Evolutionary conservation across 2,797 vertebrate species (phyloP).

Genomic region (Jordanella pulchra): DNA sequence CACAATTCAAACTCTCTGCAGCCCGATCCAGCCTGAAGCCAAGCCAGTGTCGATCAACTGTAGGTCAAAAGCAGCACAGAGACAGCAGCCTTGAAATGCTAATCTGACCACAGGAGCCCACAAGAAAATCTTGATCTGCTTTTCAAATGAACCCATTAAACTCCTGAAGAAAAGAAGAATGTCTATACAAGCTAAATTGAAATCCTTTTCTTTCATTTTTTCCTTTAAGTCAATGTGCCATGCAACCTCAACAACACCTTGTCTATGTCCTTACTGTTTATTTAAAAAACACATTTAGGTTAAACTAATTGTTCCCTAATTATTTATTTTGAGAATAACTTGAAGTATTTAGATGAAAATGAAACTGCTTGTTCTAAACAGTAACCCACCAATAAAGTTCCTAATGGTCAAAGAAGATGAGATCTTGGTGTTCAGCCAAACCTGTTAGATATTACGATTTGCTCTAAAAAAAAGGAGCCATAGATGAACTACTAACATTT

Average conservation of each 20-base stretch:
- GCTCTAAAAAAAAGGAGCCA: not conserved
- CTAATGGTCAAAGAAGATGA: no score
- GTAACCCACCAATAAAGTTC: no score
- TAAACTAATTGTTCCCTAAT: not conserved
- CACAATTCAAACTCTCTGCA: not conserved
- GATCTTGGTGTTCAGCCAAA: no score
- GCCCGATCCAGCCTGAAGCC: not conserved
- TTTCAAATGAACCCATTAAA: conserved; percentile 2
- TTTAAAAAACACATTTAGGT: not conserved
- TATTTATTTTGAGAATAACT: not conserved
- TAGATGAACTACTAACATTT: not conserved
- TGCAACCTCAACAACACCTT: not conserved
- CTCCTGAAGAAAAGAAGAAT: not conserved
- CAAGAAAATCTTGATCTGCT: conserved; percentile 6
- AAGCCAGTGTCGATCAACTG: not conserved
- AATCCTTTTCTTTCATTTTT: not conserved
- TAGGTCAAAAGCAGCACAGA: conserved; percentile 4
- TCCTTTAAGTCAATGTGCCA: not conserved
- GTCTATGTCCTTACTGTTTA: not conserved
- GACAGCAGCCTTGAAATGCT: conserved; percentile 4
- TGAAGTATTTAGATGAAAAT: no score
- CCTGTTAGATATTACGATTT: not conserved
- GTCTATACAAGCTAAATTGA: not conserved
- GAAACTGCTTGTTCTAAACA: no score
- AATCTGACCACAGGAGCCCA: not conserved